Evolutionary conservation across 2,888 invertebrate genomes (phyloP).

Genomic region (Tortricodes alternella): DNA sequence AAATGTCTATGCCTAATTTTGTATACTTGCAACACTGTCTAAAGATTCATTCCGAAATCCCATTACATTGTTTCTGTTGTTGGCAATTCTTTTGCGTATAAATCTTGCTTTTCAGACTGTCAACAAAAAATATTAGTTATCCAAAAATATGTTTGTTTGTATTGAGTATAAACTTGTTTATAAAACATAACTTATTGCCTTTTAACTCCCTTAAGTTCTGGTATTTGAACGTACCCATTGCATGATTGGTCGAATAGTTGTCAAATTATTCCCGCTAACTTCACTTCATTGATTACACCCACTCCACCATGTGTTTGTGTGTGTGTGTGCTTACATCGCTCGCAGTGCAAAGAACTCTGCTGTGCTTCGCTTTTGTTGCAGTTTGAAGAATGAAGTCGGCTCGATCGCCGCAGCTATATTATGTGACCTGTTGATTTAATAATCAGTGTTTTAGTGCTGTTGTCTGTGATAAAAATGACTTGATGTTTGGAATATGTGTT

Average conservation of each 20-base stretch:
- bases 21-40: too few species aligned
- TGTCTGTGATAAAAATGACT: slow-evolving; percentile 74
- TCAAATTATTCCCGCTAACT: slow-evolving; percentile 41
- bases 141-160: too few species aligned
- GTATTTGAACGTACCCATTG: slow-evolving; percentile 27
- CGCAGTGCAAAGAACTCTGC: slow-evolving; percentile 10
- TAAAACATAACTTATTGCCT: too few species aligned
- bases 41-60: too few species aligned
- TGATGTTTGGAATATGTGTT: slow-evolving; percentile 59
- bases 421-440: slow-evolving; percentile 65
- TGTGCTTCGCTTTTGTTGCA: slow-evolving; percentile 36
- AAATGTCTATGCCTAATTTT: too few species aligned
- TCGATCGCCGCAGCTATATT: slow-evolving; percentile 42
- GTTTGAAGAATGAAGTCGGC: slow-evolving; percentile 41
- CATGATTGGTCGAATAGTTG: slow-evolving; percentile 36
- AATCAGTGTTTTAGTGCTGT: slow-evolving; percentile 54
- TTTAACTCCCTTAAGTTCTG: too few species aligned
- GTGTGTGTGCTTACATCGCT: slow-evolving; percentile 5
- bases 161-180: too few species aligned
- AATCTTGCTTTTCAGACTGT: too few species aligned
- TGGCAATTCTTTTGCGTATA: too few species aligned
- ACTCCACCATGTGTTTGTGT: too few species aligned
- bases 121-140: too few species aligned
- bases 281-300: slow-evolving; percentile 39
- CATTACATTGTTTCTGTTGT: too few species aligned